These are phyloP conservation scores for Chloroceryle inda DNA, from an alignment of 2,797 vertebrate species.

Conservation along the genomic window DNA sequence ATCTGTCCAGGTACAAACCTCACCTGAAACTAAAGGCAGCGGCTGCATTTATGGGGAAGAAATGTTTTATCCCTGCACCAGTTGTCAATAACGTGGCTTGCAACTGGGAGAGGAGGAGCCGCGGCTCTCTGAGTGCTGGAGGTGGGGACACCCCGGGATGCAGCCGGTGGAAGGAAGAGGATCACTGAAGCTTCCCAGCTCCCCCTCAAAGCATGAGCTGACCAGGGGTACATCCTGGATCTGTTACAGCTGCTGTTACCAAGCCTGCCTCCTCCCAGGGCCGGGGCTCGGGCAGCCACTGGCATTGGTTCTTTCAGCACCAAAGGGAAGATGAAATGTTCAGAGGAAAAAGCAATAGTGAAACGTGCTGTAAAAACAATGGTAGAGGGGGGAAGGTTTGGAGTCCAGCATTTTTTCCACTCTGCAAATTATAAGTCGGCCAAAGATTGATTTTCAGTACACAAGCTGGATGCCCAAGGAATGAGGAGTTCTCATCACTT, in stretches of 20 bases:
- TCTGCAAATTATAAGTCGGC: not conserved
- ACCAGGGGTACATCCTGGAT: rapidly evolving
- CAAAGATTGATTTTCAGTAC: not conserved
- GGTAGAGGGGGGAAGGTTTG: not conserved
- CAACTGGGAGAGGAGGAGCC: not conserved
- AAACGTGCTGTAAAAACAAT: not conserved
- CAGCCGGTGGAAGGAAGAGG: rapidly evolving
- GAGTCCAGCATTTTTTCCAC: not conserved
- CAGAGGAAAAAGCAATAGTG: not conserved
- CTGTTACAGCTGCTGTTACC: not conserved
- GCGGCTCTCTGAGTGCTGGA: rapidly evolving
- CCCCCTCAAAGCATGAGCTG: not conserved
- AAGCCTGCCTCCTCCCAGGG: not conserved
- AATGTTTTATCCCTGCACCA: not conserved
- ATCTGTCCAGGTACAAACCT: not conserved
- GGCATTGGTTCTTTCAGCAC: not conserved
- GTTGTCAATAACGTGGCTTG: not conserved
- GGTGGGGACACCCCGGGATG: not conserved
- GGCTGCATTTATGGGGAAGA: not conserved
- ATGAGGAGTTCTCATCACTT: not conserved
- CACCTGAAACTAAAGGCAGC: not conserved
- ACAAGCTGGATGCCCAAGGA: not conserved
- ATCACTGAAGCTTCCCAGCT: not conserved
- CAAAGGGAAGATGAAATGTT: not conserved
- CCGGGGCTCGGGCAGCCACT: not conserved